Base-by-base conservation (phyloP, 1,140 invertebrate genomes). In the Drosophila tani region DNA sequence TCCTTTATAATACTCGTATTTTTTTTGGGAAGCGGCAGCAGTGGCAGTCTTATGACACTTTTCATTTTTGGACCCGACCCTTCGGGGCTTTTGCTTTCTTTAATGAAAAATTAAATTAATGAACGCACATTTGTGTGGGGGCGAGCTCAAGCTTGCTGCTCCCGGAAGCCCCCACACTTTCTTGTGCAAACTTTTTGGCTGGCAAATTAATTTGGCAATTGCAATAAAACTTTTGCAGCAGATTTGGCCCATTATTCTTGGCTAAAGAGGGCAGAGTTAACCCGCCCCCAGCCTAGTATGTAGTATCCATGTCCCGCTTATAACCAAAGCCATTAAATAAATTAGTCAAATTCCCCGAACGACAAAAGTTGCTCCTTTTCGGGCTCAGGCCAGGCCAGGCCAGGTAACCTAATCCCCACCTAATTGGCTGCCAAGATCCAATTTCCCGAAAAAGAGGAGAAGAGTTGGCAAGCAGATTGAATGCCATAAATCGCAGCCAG, bases 51-150 rank as follows among this genome's bases (percentile, higher is more conserved):
- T 73, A 73, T 73, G 69, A 73, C 69, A 73, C 66, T 73, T 68
- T 71, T 71, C 64, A 40, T 67, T 51, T 35, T 38, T 32, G 29
- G 29, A 32, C 32, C 9, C 35, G 69, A 60, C 53, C 45, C 50
- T 32, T 50, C 38, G 49, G 38, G 47, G 32, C 32, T 47, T 67
- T 47, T 64, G 59, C 43, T 50, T 68, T 45, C 64, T 68, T 70
- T 74, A 74, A 74, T 73, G 69, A 74, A 74, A 74, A 74, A 74
- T 74, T 60, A 74, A 74, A 74, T 74, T 74, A 74, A 74, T 74
- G 70, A 74, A 74, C 53, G 70, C 68, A 74, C 70, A 74, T 74
- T 74, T 74, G 70, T 71, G 70, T 35, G 46, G 32, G 32, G 9
- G 9, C 2, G 32, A 32, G 21, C 29, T 1, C 29, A 1, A 29